Percentiles rank a stretch among this genome's conserved stretches.
Evolutionary conservation across 2,888 invertebrate genomes (phyloP).

Genomic region (Ectemnius lituratus): DNA sequence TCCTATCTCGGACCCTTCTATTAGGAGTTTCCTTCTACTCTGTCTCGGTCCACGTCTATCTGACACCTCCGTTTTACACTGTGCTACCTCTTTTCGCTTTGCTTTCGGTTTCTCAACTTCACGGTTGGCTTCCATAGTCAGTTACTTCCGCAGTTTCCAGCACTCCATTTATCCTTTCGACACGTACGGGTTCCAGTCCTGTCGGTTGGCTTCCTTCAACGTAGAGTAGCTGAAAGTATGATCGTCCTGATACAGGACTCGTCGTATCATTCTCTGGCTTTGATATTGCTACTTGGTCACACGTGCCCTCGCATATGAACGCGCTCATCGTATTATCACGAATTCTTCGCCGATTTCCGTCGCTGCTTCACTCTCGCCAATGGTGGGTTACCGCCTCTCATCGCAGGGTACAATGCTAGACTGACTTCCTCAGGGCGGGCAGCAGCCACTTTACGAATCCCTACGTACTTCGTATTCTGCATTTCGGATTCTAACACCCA

Average conservation of each 20-base stretch:
- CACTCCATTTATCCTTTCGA: slow-evolving; percentile 27
- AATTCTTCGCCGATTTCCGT: slow-evolving; percentile 73
- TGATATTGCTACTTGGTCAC: slow-evolving; percentile 38
- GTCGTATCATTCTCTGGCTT: slow-evolving; percentile 38
- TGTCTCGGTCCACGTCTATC: slow-evolving; percentile 5
- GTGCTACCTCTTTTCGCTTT: slow-evolving; percentile 42
- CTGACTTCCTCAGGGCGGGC: slow-evolving; percentile 67
- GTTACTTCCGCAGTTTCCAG: slow-evolving; percentile 13
- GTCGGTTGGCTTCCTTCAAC: slow-evolving; percentile 18
- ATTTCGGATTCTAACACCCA: slow-evolving; percentile 86
- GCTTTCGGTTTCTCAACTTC: slow-evolving; percentile 46
- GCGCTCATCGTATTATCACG: slow-evolving; percentile 69
- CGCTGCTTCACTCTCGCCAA: slow-evolving; percentile 70
- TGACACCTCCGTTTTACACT: no score
- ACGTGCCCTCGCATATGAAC: slow-evolving; percentile 41
- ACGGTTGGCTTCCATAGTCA: background rate
- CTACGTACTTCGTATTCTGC: slow-evolving; percentile 73
- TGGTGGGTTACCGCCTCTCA: slow-evolving; percentile 61
- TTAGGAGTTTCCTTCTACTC: slow-evolving; percentile 3
- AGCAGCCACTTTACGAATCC: slow-evolving; percentile 68
- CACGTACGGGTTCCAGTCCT: slow-evolving; percentile 42
- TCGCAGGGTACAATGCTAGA: slow-evolving; percentile 69
- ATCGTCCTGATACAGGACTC: slow-evolving; percentile 44
- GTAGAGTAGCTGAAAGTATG: slow-evolving; percentile 37
- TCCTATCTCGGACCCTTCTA: background rate